Conservation (phyloP, 1,140 invertebrate genomes). For the Bradysia coprophila region DNA sequence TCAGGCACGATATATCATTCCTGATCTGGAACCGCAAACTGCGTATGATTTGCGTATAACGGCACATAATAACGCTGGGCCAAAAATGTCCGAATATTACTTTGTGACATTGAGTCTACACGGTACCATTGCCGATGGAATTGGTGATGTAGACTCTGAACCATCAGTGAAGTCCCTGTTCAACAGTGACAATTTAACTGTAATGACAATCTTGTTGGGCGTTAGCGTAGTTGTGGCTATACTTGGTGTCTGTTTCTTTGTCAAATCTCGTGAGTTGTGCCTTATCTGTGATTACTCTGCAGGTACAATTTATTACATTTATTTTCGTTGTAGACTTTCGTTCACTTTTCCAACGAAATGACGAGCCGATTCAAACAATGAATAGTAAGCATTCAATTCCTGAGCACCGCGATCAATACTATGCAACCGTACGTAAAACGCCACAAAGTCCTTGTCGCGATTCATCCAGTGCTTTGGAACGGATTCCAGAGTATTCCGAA, state of each 20-base stretch:
- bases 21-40: slow-evolving; percentile 41
- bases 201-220: slow-evolving; percentile 27
- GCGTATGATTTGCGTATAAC: slow-evolving; percentile 44
- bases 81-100: slow-evolving; percentile 39
- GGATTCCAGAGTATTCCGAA: slow-evolving; percentile 38
- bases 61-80: slow-evolving; percentile 51
- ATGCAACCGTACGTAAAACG: slow-evolving; percentile 31
- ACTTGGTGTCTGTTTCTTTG: slow-evolving; percentile 29
- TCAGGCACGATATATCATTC: slow-evolving; percentile 30
- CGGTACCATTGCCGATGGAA: slow-evolving; percentile 24
- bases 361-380: neutral
- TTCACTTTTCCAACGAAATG: too few species aligned
- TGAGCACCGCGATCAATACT: slow-evolving; percentile 33
- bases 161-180: slow-evolving; percentile 24
- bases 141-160: slow-evolving; percentile 18
- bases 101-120: slow-evolving; percentile 37
- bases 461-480: slow-evolving; percentile 27
- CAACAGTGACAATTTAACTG: slow-evolving; percentile 27
- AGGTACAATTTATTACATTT: too few species aligned
- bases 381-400: neutral
- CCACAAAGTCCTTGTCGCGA: slow-evolving; percentile 30
- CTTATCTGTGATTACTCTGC: too few species aligned
- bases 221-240: slow-evolving; percentile 28
- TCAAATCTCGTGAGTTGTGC: slow-evolving; percentile 28
- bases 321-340: too few species aligned